Evolutionary conservation across 2,797 vertebrate species (phyloP).

Genomic region (Rhinophrynus dorsalis): DNA sequence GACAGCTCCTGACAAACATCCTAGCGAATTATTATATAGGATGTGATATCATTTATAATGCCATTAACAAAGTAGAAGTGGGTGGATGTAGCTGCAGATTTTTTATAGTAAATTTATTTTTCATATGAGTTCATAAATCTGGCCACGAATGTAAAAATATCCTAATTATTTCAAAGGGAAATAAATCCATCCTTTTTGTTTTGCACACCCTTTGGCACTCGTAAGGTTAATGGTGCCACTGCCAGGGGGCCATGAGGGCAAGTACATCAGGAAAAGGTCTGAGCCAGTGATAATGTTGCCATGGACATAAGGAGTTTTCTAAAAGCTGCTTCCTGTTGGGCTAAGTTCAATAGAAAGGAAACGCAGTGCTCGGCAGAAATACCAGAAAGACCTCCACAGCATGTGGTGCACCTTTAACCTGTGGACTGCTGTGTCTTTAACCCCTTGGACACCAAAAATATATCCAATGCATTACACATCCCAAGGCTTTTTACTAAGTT

Average conservation of each 20-base stretch:
- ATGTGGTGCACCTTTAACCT: not conserved
- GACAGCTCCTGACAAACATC: too few relatives aligned
- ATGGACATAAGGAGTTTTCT: not conserved
- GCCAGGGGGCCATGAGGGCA: not conserved
- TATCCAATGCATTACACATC: too few relatives aligned
- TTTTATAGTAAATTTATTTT: too few relatives aligned
- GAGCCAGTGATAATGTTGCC: not conserved
- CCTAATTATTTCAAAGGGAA: conserved; percentile 21
- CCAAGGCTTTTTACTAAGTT: too few relatives aligned
- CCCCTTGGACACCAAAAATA: too few relatives aligned
- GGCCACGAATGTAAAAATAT: not conserved
- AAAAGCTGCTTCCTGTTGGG: conserved; percentile 31
- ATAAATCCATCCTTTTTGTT: conserved; percentile 14
- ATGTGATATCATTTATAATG: too few relatives aligned
- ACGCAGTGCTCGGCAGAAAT: conserved; percentile 22
- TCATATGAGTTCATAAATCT: too few relatives aligned
- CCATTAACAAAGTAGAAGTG: too few relatives aligned
- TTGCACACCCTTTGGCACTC: too few relatives aligned
- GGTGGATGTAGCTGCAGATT: too few relatives aligned
- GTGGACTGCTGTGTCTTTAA: too few relatives aligned
- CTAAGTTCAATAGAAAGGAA: not conserved
- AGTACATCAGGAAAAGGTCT: conserved; percentile 16
- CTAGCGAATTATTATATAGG: too few relatives aligned
- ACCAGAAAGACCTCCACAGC: not conserved
- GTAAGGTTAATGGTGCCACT: conserved; percentile 10